Conservation (phyloP, 2,797 vertebrate species). For the Poecilia wingei region DNA sequence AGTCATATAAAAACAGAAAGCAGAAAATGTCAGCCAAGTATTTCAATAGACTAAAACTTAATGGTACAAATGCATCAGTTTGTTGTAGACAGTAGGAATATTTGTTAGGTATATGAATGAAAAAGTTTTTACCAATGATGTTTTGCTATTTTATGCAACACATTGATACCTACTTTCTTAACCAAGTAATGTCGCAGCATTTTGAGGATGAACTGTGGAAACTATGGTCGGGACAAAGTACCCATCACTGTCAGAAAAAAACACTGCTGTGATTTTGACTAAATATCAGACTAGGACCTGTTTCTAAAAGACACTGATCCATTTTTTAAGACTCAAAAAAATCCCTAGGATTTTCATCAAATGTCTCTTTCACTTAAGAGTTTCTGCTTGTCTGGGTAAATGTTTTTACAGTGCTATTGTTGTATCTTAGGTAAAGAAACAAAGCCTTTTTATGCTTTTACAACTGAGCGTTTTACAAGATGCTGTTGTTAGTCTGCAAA, state of each 20-base stretch:
- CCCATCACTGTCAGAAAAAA: background rate
- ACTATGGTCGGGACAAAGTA: background rate
- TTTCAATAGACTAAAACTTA: background rate
- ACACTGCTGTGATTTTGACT: background rate
- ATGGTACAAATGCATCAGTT: background rate
- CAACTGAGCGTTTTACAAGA: background rate
- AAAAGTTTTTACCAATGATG: background rate
- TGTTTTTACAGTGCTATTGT: background rate
- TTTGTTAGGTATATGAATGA: background rate
- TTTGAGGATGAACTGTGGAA: background rate
- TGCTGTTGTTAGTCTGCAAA: background rate
- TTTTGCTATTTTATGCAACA: background rate
- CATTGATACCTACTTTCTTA: background rate
- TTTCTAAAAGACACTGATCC: background rate
- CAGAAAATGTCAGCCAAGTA: background rate
- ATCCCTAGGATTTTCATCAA: background rate
- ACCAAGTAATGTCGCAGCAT: background rate
- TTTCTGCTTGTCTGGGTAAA: background rate
- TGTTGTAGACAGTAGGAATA: background rate
- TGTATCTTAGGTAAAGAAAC: background rate
- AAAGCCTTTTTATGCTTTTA: background rate
- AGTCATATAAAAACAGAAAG: background rate
- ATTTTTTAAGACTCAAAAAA: background rate
- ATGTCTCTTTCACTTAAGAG: background rate
- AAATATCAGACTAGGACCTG: background rate